Evolutionary conservation across 2,888 invertebrate species (phyloP), one percentile per base, ranked within the genome.

Genomic region (Invenusta paracnida): DNA sequence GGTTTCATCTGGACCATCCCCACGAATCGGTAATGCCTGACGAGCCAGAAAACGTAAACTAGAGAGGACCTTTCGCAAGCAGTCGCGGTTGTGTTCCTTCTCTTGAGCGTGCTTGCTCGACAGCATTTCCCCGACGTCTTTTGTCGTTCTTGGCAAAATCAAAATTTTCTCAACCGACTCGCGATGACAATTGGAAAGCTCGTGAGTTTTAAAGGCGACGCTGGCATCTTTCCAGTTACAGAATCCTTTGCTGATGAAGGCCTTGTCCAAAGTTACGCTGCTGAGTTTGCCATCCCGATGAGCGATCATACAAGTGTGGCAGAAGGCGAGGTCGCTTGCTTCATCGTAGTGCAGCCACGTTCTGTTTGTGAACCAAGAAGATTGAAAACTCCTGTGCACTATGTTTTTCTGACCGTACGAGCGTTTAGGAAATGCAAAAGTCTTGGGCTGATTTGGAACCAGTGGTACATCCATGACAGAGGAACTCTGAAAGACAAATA

Each of bases 161-260:
- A 48, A 85, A 17, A 85, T 29, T 48, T 84, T 67, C 30, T 87
- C 85, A 48, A 87, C 82, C 13, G 88, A 86, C 31, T 87, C 87
- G 23, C 30, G 67, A 84, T 88, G 87, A 29, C 87, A 87, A 11
- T 88, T 82, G 0, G 87, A 87, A 0, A 30, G 28, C 30, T 87
- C 84, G 67, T 87, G 88, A 29, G 86, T 87, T 30, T 48, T 23
- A 67, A 88, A 87, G 29, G 29, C 81, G 13, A 30, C 66, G 0
- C 66, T 67, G 1, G 88, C 88, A 23, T 88, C 86, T 86, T 88
- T 88, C 88, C 88, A 88, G 84, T 88, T 88, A 11, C 11, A 82
- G 73, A 84, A 88, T 13, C 87, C 87, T 31, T 30, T 73, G 13
- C 84, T 85, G 13, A 87, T 87, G 67, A 87, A 88, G 17, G 84